Percentiles rank a stretch among this genome's conserved stretches.
Conservation (phyloP, 2,797 vertebrate species). For the Threskiornis aethiopicus region DNA sequence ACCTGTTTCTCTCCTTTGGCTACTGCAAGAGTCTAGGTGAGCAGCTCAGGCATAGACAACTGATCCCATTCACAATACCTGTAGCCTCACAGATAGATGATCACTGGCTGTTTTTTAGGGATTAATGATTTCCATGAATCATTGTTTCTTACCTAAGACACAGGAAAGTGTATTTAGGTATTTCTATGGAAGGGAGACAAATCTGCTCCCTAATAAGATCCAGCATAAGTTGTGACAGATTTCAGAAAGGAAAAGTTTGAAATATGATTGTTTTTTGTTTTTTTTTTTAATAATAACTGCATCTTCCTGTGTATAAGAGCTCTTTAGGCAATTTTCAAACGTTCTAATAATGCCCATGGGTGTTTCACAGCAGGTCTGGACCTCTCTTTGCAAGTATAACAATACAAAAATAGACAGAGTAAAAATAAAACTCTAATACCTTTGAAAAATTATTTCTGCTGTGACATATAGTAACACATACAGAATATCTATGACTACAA, state of each 20-base stretch:
- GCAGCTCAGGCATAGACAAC: background rate
- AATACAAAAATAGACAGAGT: background rate
- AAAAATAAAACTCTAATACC: background rate
- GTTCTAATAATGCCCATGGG: background rate
- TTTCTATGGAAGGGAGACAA: background rate
- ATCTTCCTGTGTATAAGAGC: background rate
- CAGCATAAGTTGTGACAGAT: background rate
- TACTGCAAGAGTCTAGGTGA: background rate
- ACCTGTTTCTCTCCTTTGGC: background rate
- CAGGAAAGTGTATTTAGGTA: background rate
- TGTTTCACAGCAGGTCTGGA: background rate
- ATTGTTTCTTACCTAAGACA: background rate
- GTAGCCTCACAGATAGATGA: background rate
- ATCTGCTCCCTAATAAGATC: background rate
- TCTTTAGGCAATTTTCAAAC: background rate
- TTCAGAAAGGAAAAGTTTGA: background rate
- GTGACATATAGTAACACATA: background rate
- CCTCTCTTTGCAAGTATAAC: background rate
- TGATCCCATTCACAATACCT: background rate
- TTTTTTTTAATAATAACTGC: background rate
- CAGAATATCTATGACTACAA: background rate
- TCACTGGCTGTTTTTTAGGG: background rate
- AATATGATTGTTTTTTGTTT: background rate
- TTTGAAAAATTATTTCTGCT: background rate
- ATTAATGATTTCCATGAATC: background rate